These are phyloP conservation scores for Bolborhynchus lineola DNA, from an alignment of 2,113 vertebrate genomes.

Conservation along the genomic window DNA sequence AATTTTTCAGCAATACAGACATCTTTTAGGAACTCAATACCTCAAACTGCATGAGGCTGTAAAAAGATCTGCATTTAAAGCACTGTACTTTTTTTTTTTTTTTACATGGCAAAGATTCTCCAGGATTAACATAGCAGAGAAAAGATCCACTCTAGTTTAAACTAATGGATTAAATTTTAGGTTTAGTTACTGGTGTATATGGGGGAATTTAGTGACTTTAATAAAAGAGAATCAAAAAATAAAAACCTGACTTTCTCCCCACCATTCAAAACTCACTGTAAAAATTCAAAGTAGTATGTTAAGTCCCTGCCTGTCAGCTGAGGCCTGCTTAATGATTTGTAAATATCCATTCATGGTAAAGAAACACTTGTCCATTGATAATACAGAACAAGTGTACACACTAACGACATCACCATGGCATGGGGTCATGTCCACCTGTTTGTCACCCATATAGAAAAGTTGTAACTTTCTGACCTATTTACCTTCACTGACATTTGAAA, in stretches of 20 bases:
- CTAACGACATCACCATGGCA: conserved; percentile 75
- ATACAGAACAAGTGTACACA: conserved; percentile 68
- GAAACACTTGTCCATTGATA: conserved; percentile 70
- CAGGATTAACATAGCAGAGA: not conserved
- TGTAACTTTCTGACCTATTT: conserved; percentile 86
- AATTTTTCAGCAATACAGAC: not conserved
- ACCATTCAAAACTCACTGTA: not conserved
- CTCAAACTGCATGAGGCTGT: not conserved
- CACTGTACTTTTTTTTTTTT: not conserved
- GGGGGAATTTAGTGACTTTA: not conserved
- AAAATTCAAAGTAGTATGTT: conserved; percentile 16
- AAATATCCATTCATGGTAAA: conserved; percentile 58
- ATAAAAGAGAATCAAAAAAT: not conserved
- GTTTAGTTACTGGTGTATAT: not conserved
- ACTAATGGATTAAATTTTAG: not conserved
- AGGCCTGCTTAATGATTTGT: conserved; percentile 44
- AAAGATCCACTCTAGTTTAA: not conserved
- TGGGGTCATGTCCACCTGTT: conserved; percentile 82
- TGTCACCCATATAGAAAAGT: conserved; percentile 71
- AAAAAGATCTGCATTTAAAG: not conserved
- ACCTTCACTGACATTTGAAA: conserved; percentile 80
- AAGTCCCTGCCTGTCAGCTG: conserved; percentile 28
- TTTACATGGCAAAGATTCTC: not conserved
- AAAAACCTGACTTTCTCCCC: not conserved
- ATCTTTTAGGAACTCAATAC: not conserved